Evolutionary conservation across 2,888 invertebrate genomes (phyloP), one percentile per base, ranked within the genome.

Genomic region (Idaea aversata): DNA sequence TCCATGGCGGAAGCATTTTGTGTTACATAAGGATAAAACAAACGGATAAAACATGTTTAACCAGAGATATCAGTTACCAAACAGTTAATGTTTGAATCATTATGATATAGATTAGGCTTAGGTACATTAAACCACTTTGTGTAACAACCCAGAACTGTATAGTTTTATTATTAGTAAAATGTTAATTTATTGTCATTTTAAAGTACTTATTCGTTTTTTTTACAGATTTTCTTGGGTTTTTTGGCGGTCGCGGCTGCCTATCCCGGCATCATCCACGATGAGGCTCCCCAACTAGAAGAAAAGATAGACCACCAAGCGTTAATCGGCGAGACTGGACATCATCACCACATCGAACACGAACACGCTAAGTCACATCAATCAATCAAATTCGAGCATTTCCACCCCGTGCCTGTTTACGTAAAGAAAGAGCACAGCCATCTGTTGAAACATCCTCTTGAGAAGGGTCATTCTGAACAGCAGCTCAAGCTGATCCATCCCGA

Each of bases 301-400:
- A 87, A 90, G 72, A 84, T 81, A 65, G 89, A 90, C 69, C 91
- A 88, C 64, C 88, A 88, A 38, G 86, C 82, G 34, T 77, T 88
- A 7, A 89, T 91, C 61, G 91, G 91, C 25, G 91, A 93, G 66
- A 88, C 93, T 5, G 94, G 94, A 68, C 93, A 94, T 75, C 94
- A 94, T 73, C 94, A 94, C 68, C 93, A 94, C 70, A 89, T 95
- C 47, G 94, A 95, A 71, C 94, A 95, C 74, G 94, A 95, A 72
- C 95, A 95, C 77, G 95, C 95, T 38, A 95, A 95, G 72, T 95
- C 95, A 59, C 95, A 95, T 78, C 95, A 95, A 84, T 95, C 94
- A 66, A 94, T 95, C 72, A 95, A 95, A 76, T 94, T 95, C 73
- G 95, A 95, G 80, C 95, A 95, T 79, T 95, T 94, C 88, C 95